Evolutionary conservation across 2,797 vertebrate species (phyloP).

Genomic region (Hipposideros larvatus): DNA sequence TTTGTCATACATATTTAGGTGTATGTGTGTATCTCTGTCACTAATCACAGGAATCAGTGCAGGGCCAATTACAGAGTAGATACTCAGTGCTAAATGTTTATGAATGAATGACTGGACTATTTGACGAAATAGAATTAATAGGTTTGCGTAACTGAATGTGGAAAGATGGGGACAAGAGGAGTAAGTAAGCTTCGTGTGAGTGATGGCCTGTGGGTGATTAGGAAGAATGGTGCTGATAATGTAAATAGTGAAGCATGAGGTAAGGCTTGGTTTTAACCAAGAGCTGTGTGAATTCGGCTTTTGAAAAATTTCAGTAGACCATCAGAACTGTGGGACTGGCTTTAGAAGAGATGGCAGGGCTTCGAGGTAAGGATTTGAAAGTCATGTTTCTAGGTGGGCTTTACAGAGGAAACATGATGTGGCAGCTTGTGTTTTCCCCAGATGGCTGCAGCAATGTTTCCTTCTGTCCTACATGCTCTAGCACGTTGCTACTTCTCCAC

Average conservation of each 20-base stretch:
- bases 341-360: not conserved
- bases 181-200: rapidly evolving
- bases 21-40: not conserved
- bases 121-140: not conserved
- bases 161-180: not conserved
- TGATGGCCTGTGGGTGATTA: no score
- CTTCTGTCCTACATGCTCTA: not conserved
- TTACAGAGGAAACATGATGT: not conserved
- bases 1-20: not conserved
- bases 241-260: not conserved
- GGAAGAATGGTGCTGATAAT: not conserved
- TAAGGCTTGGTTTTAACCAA: not conserved
- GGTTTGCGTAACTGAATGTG: not conserved
- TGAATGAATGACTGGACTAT: not conserved
- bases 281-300: not conserved
- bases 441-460: not conserved
- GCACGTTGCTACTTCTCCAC: not conserved
- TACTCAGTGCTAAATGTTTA: not conserved
- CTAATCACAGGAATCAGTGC: not conserved
- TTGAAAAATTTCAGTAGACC: not conserved
- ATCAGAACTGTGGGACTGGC: not conserved
- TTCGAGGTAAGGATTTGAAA: not conserved
- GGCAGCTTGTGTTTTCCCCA: no score
- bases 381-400: not conserved
- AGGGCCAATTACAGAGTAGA: not conserved